Evolutionary conservation across 2,113 vertebrate species (phyloP).

Genomic region (Laticauda colubrina): DNA sequence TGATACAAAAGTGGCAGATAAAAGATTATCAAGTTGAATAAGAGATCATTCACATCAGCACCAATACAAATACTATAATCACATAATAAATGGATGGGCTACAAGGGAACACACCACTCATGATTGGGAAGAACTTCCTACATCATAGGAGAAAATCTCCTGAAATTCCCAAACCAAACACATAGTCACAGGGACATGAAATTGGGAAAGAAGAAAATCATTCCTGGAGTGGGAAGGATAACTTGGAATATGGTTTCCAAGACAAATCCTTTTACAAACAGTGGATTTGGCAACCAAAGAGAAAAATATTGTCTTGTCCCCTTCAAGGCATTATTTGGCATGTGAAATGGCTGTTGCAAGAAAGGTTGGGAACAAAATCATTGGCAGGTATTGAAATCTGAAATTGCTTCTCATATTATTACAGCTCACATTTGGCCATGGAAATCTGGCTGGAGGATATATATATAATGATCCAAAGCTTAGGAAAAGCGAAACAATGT

Average conservation of each 20-base stretch:
- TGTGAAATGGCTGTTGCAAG: background rate
- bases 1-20: background rate
- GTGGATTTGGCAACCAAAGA: background rate
- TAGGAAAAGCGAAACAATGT: background rate
- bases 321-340: background rate
- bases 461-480: background rate
- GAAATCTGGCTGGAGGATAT: background rate
- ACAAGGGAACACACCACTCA: background rate
- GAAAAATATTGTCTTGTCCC: background rate
- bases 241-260: background rate
- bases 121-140: background rate
- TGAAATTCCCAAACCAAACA: background rate
- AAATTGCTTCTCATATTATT: background rate
- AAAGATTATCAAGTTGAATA: background rate
- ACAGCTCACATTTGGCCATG: background rate
- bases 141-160: background rate
- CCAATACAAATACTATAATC: background rate
- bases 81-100: background rate
- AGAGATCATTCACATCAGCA: background rate
- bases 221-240: background rate
- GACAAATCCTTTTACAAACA: background rate
- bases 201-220: background rate
- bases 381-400: background rate
- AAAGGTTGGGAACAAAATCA: background rate
- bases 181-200: background rate